phyloP scores from a whole-genome alignment of 2,797 vertebrate species.

The Oophaga sylvatica region DNA sequence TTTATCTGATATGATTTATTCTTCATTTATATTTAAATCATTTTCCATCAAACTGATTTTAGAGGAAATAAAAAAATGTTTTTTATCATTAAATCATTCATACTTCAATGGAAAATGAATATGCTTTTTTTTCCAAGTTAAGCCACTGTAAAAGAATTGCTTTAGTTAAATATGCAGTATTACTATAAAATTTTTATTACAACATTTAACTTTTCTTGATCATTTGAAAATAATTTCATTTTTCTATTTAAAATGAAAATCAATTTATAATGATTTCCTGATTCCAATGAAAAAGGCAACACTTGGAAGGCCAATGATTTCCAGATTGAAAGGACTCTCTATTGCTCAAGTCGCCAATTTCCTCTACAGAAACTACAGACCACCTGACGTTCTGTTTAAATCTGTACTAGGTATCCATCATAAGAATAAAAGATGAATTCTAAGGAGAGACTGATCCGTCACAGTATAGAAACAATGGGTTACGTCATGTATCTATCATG shows the following conservation, averaged over 20 bases:
- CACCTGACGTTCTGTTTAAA: no score
- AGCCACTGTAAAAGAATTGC: background rate
- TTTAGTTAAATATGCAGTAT: constrained; percentile 1
- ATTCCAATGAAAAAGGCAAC: background rate
- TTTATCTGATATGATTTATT: constrained; percentile 51
- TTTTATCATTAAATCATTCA: constrained; percentile 42
- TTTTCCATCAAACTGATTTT: constrained; percentile 36
- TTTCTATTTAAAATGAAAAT: background rate
- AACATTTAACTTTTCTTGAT: background rate
- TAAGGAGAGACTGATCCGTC: no score
- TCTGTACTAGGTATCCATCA: no score
- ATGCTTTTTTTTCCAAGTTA: constrained; percentile 11
- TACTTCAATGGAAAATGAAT: constrained; percentile 40
- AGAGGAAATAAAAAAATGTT: constrained; percentile 33
- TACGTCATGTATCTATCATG: no score
- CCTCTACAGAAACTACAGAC: background rate
- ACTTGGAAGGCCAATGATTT: background rate
- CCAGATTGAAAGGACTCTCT: background rate
- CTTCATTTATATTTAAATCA: constrained; percentile 55
- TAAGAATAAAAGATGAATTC: no score
- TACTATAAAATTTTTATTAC: background rate
- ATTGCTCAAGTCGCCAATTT: background rate
- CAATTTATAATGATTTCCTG: background rate
- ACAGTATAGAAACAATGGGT: no score
- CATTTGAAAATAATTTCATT: background rate